Base-by-base conservation (phyloP, 2,113 vertebrate genomes). In the Rhinolophus ferrumequinum region DNA sequence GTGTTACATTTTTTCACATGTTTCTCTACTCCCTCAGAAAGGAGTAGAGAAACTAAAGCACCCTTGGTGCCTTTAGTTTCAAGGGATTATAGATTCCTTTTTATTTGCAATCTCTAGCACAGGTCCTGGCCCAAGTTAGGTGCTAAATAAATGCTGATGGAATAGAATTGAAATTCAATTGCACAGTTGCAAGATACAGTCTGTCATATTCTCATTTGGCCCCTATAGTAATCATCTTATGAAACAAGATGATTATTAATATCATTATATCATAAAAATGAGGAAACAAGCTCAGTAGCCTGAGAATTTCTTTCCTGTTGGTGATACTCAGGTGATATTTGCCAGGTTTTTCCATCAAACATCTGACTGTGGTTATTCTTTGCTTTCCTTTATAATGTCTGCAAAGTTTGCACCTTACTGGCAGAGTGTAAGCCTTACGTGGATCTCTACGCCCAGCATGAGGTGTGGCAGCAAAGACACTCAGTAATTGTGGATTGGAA, bases 331-430 rank as follows among this genome's bases (percentile, higher is more conserved):
- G n/a, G 66, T 72, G 30, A 33, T 64, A 11, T 60, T 92, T 93
- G 58, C 67, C 38, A 62, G 28, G 44, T 22, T 96, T 54, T 91
- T 67, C 21, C 54, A 85, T 35, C 13, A 50, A 91, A 41, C 2
- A 62, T 47, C 66, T 95, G 56, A 64, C 41, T 47, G 33, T 64
- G 30, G 16, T 67, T 88, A 13, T n/a, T 86, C 19, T 75, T 81
- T 81, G 64, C 16, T 87, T 90, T 92, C 81, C 26, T 87, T 83
- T 66, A n/a, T 60, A n/a, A 56, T 69, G 83, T 94, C 8, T 91
- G 79, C 30, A 38, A 7, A 26, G 14, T 56, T 93, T 96, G 92
- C 72, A 88, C 47, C 22, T 86, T 86, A 73, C 69, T 44, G 56
- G 64, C 44, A 52, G 64, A 81, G 14, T 26, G 41, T n/a, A 56